Percentiles rank a stretch among this genome's conserved stretches.
Conservation (phyloP, 1,140 invertebrate genomes). For the Heterodera schachtii region DNA sequence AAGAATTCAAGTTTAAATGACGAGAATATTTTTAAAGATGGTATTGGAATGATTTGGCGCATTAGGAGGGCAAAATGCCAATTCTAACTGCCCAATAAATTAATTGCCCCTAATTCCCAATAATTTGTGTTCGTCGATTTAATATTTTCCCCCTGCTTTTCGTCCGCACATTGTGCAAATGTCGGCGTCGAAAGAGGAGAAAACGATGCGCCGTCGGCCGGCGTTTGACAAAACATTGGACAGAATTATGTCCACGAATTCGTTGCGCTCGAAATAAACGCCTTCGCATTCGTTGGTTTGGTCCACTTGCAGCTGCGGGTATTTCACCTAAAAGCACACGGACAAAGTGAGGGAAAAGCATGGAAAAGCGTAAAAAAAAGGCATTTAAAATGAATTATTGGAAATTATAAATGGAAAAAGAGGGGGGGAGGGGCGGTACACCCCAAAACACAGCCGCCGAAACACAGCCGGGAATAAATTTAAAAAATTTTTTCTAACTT, state of each 20-base stretch:
- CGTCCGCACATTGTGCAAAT: constrained; percentile 62
- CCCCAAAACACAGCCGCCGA: too few species aligned
- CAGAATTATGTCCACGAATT: constrained; percentile 61
- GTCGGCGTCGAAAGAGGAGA: constrained; percentile 65
- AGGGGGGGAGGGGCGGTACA: too few species aligned
- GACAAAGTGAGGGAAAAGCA: not conserved
- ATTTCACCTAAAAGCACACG: constrained; percentile 8
- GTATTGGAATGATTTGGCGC: too few species aligned
- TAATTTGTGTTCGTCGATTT: too few species aligned
- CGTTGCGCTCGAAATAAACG: constrained; percentile 53
- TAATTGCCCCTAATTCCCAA: too few species aligned
- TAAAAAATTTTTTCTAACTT: too few species aligned
- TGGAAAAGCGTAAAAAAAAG: not conserved
- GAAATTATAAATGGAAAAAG: not conserved
- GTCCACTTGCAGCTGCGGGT: constrained; percentile 27
- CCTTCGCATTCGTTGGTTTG: constrained; percentile 45
- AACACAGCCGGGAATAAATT: too few species aligned
- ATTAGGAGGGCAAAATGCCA: too few species aligned
- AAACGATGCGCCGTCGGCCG: constrained; percentile 58
- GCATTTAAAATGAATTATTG: not conserved
- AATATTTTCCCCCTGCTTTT: too few species aligned
- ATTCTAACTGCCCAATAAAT: too few species aligned
- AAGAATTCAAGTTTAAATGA: too few species aligned
- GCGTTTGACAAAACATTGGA: constrained; percentile 59
- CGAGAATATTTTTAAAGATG: too few species aligned